Percentiles rank a stretch among this genome's conserved stretches.
These are phyloP conservation scores for Lamproptera curius DNA, from an alignment of 2,888 invertebrate species.

Conservation along the genomic window DNA sequence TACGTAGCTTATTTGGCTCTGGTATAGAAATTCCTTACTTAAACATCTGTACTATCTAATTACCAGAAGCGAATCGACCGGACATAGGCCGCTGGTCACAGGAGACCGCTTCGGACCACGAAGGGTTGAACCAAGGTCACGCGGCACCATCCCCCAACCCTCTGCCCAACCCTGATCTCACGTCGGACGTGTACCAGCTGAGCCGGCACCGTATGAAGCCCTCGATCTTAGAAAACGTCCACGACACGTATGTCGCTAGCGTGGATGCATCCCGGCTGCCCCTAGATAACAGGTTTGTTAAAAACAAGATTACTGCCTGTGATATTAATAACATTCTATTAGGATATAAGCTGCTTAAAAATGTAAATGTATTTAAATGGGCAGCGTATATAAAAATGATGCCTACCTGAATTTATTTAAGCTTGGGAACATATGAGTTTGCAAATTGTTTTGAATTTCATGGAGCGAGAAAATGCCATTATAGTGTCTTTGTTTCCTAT, in stretches of 20 bases:
- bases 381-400: too few relatives aligned
- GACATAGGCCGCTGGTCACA: constrained; percentile 84
- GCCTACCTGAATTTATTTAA: too few relatives aligned
- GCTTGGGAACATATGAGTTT: too few relatives aligned
- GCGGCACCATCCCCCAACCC: constrained; percentile 78
- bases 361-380: too few relatives aligned
- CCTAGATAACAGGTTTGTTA: constrained; percentile 61
- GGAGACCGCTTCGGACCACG: constrained; percentile 87
- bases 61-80: constrained; percentile 44
- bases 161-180: constrained; percentile 89
- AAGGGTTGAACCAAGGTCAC: constrained; percentile 55
- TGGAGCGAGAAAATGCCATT: too few relatives aligned
- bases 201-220: constrained; percentile 75
- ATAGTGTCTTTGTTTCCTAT: too few relatives aligned
- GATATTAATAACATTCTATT: too few relatives aligned
- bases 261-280: constrained; percentile 62
- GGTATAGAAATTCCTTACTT: neutral
- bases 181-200: constrained; percentile 78
- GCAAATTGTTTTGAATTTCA: too few relatives aligned
- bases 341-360: too few relatives aligned
- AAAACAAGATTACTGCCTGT: too few relatives aligned
- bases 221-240: constrained; percentile 77
- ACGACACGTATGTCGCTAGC: constrained; percentile 74
- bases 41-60: constrained; percentile 1
- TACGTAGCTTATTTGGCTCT: neutral